phyloP scores from a whole-genome alignment of 2,113 vertebrate species.

The Sclerurus mexicanus region DNA sequence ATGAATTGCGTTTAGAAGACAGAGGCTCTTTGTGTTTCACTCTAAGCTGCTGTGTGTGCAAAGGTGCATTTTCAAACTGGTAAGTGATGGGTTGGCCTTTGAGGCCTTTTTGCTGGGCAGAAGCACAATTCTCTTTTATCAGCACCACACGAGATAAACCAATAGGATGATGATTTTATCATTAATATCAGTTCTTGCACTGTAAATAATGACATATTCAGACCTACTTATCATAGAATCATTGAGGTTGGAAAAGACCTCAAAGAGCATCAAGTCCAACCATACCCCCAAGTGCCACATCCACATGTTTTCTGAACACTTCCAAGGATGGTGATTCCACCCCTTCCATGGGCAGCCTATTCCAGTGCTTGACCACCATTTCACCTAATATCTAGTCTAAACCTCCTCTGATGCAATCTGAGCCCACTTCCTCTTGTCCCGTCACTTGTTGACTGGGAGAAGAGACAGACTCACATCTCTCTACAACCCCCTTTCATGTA shows the following conservation, averaged over 20 bases:
- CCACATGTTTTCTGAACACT: rapidly evolving
- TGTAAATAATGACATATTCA: neutral
- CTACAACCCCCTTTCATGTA: neutral
- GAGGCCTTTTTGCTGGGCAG: neutral
- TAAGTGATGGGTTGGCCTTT: neutral
- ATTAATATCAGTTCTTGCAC: neutral
- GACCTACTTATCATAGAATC: neutral
- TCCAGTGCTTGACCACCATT: neutral
- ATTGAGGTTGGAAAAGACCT: neutral
- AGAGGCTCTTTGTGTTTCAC: neutral
- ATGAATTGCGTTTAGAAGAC: neutral
- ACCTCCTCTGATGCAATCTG: neutral
- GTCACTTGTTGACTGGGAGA: neutral
- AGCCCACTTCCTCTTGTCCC: neutral
- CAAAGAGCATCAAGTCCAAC: neutral
- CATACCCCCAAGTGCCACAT: neutral
- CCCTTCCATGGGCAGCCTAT: neutral
- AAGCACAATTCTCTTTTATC: neutral
- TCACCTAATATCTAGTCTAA: neutral
- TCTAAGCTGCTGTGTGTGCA: neutral
- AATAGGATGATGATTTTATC: neutral
- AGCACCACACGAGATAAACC: neutral
- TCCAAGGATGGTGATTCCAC: neutral
- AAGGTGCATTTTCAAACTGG: neutral
- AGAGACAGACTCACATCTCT: neutral